Base-by-base conservation (phyloP, 2,113 vertebrate genomes). In the Lasiurus cinereus region DNA sequence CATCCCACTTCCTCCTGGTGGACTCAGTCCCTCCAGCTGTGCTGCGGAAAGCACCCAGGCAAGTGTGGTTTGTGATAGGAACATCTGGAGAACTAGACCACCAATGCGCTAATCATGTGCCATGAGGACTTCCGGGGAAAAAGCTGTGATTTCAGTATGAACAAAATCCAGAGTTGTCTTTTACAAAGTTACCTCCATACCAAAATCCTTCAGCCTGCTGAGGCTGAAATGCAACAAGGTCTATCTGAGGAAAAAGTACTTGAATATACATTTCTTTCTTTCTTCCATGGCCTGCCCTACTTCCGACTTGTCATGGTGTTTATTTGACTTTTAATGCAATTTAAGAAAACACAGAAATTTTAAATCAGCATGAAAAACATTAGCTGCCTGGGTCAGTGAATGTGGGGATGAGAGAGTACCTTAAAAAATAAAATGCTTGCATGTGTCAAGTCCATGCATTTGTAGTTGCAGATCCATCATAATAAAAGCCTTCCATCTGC, bases 1-100 rank as follows among this genome's bases (percentile, higher is more conserved):
- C 78, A 14, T 5, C 24, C 24, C 3, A 31, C 56, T 24, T 21
- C 21, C 27, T 29, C 16, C 33, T 36, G 64, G 59, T 36, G 7
- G 50, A 29, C 18, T 73, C 54, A 31, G 77, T 29, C 46, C 36
- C 39, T n/a, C 1, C 10, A 56, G 13, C 22, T 59, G 59, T 33
- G 29, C 10, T 54, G 48, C 10, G 0, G 33, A 69, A 73, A 69
- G 10, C 21, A 66, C 29, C 39, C 8, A 15, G 48, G n/a, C 21
- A 15, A 50, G 31, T n/a, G 56, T 6, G 10, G 29, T 66, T 19
- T 78, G 82, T 69, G 48, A 94, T 0, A 10, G 43, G 50, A 84
- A 48, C 86, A 94, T 39, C 64, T 78, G 64, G 84, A 83, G 64
- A 62, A 11, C 13, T 6, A 78, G 56, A 87, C 33, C 91, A 93